phyloP scores from a whole-genome alignment of 2,113 vertebrate genomes.

The Phoenicopterus ruber region DNA sequence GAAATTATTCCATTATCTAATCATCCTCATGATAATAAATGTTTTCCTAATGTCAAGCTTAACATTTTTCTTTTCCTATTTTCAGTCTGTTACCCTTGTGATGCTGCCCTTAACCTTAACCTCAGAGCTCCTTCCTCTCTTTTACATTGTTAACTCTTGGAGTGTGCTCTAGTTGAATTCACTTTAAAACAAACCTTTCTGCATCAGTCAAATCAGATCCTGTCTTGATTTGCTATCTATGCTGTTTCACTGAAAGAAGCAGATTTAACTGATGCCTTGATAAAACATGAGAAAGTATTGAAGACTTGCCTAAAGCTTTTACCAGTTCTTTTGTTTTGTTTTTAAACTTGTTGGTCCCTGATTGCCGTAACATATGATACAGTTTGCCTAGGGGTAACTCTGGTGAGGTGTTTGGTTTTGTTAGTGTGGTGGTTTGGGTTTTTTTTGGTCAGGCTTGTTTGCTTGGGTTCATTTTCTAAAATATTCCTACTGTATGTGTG shows the following conservation, averaged over 20 bases:
- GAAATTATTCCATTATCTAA: slow-evolving; percentile 62
- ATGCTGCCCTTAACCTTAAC: slow-evolving; percentile 30
- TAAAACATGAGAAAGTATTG: neutral
- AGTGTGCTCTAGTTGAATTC: neutral
- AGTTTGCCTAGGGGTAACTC: neutral
- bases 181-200: neutral
- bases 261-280: neutral
- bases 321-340: neutral
- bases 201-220: neutral
- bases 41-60: slow-evolving; percentile 45
- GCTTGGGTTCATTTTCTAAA: neutral
- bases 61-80: slow-evolving; percentile 35
- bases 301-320: neutral
- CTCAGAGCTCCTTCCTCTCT: neutral
- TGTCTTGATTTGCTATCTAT: neutral
- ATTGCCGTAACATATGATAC: neutral
- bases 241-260: neutral
- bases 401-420: neutral
- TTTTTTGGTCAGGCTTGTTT: neutral
- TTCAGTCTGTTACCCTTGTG: slow-evolving; percentile 15
- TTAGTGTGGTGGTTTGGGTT: neutral
- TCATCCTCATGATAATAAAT: slow-evolving; percentile 48
- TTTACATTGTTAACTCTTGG: neutral
- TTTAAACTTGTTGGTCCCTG: neutral
- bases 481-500: neutral